Evolutionary conservation across 2,888 invertebrate species (phyloP).

Genomic region (Morinoia aosen): DNA sequence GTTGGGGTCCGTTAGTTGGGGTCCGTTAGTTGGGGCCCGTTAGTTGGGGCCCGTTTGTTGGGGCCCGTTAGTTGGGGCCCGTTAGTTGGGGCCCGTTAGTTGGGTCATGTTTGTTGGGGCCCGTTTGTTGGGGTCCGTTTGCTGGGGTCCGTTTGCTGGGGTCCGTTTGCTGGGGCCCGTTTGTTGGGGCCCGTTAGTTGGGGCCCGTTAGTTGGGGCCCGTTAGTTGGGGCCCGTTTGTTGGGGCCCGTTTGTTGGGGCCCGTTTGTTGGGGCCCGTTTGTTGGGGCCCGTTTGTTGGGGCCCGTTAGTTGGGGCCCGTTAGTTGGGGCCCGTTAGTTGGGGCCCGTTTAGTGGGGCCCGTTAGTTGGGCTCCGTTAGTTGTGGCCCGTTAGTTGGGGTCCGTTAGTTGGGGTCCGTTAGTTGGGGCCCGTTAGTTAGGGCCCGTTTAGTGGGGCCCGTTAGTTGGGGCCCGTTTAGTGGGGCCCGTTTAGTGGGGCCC

Average conservation of each 20-base stretch:
- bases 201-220: neutral
- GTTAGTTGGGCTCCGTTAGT: neutral
- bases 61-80: too few relatives aligned
- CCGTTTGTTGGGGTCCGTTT: too few relatives aligned
- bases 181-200: neutral
- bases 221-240: neutral
- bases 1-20: too few relatives aligned
- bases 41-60: too few relatives aligned
- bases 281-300: neutral
- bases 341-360: neutral
- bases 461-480: neutral
- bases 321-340: slow-evolving; percentile 62
- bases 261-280: neutral
- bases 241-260: neutral
- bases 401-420: neutral
- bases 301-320: neutral
- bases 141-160: too few relatives aligned
- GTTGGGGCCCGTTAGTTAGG: neutral
- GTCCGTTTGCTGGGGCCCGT: too few relatives aligned
- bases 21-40: too few relatives aligned
- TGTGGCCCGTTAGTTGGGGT: neutral
- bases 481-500: neutral
- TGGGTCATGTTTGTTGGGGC: too few relatives aligned
- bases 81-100: too few relatives aligned
- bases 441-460: neutral